Evolutionary conservation across 2,888 invertebrate genomes (phyloP).

Genomic region (Oscheius sp.): DNA sequence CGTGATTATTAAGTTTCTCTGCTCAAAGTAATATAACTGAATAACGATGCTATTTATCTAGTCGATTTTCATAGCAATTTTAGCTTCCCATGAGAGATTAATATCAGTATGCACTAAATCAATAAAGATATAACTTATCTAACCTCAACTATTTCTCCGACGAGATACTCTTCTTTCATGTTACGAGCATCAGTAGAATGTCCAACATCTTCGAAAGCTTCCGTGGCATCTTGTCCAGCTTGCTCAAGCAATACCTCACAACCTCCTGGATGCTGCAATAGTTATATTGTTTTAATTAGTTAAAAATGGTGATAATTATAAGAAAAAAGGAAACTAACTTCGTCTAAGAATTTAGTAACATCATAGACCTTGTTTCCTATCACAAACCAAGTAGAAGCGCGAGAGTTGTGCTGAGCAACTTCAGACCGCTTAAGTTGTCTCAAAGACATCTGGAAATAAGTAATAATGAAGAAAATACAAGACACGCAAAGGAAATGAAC

Average conservation of each 20-base stretch:
- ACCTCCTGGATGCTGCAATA: constrained; percentile 68
- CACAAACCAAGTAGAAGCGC: constrained; percentile 64
- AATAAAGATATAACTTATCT: background rate
- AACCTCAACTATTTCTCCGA: constrained; percentile 63
- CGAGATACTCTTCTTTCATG: constrained; percentile 65
- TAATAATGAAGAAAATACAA: background rate
- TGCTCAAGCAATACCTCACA: constrained; percentile 70
- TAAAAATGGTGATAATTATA: background rate
- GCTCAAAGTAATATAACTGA: too few relatives aligned
- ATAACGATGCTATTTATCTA: too few relatives aligned
- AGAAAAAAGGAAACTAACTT: constrained; percentile 42
- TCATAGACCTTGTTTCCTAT: constrained; percentile 69
- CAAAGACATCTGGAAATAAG: constrained; percentile 1
- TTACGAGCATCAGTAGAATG: constrained; percentile 69
- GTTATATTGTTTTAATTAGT: background rate
- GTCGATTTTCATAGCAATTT: background rate
- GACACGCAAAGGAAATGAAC: background rate
- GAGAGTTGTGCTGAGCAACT: constrained; percentile 65
- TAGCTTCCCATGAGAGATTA: background rate
- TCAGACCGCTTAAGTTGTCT: constrained; percentile 41
- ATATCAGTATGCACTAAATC: background rate
- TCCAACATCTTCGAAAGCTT: constrained; percentile 69
- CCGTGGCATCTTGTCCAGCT: constrained; percentile 68
- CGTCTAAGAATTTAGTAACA: constrained; percentile 69
- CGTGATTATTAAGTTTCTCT: too few relatives aligned